Percentiles rank a stretch among this genome's conserved stretches.
Evolutionary conservation across 2,888 invertebrate genomes (phyloP).

Genomic region (Litoditis marina): DNA sequence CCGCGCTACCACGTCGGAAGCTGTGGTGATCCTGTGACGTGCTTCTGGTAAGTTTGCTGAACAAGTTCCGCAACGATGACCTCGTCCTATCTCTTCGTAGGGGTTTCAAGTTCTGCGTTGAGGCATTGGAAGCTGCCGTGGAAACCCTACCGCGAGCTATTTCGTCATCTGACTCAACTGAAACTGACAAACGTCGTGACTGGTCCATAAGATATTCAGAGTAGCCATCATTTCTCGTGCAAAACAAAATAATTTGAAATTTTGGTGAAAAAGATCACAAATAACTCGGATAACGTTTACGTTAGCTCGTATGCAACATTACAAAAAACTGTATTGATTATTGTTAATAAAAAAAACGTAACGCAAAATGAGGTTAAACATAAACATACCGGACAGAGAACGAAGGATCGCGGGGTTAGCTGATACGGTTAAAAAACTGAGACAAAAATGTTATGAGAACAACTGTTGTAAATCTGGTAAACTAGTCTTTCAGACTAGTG

Average conservation of each 20-base stretch:
- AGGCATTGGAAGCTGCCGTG: constrained; percentile 24
- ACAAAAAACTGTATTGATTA: too few species aligned
- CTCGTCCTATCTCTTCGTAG: constrained; percentile 57
- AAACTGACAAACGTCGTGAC: constrained; percentile 25
- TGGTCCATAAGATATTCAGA: too few species aligned
- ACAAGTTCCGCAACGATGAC: constrained; percentile 57
- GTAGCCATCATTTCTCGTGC: too few species aligned
- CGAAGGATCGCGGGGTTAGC: too few species aligned
- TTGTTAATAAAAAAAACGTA: too few species aligned
- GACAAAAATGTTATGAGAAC: constrained; percentile 9
- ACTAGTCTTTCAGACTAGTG: too few species aligned
- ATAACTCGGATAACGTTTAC: too few species aligned
- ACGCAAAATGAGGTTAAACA: too few species aligned
- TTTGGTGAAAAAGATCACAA: too few species aligned
- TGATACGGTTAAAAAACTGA: constrained; percentile 11
- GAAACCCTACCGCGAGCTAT: constrained; percentile 42
- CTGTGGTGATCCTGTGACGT: constrained; percentile 53
- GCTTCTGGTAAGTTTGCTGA: constrained; percentile 54
- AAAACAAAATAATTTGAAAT: too few species aligned
- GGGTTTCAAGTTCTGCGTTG: constrained; percentile 29
- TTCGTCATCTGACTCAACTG: constrained; percentile 61
- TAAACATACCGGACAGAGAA: too few species aligned
- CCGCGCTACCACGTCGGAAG: constrained; percentile 38
- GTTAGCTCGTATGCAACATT: too few species aligned
- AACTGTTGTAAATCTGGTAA: constrained; percentile 1